A percentile compares a stretch with the other conserved stretches of the same genome.
These are phyloP conservation scores for Acipenser transmontanus DNA, from an alignment of 2,797 vertebrate genomes.

Conservation along the genomic window DNA sequence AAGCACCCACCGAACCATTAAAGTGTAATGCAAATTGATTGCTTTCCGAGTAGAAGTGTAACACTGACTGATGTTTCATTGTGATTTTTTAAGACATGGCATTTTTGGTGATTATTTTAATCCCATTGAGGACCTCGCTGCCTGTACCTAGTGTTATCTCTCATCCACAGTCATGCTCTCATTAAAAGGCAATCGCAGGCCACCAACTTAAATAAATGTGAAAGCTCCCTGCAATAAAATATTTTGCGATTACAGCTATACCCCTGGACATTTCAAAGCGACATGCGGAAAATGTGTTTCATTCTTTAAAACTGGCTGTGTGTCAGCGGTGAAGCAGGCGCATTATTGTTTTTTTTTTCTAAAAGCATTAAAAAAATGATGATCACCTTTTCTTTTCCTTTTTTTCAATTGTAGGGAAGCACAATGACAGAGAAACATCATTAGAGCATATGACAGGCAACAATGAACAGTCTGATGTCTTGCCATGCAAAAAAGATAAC, in stretches of 20 bases:
- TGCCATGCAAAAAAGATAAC: too few relatives aligned
- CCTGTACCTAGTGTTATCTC: conserved; percentile 71
- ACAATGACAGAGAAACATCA: conserved; percentile 23
- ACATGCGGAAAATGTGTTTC: conserved; percentile 37
- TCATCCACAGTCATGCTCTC: conserved; percentile 69
- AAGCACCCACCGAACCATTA: conserved; percentile 27
- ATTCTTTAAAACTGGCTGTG: conserved; percentile 14
- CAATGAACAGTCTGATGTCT: too few relatives aligned
- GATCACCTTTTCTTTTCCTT: conserved; percentile 37
- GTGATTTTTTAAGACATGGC: conserved; percentile 54
- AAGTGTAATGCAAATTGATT: conserved; percentile 30
- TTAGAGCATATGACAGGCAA: not conserved
- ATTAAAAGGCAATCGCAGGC: conserved; percentile 88
- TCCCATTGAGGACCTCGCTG: conserved; percentile 61
- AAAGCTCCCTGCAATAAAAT: conserved; percentile 56
- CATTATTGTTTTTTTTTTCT: conserved; percentile 28
- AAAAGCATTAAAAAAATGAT: conserved; percentile 35
- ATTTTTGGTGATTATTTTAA: conserved; percentile 73
- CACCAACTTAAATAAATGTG: conserved; percentile 82
- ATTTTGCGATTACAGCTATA: conserved; percentile 63
- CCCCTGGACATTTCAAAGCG: conserved; percentile 41
- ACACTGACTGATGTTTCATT: conserved; percentile 17
- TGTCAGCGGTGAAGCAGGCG: too few relatives aligned
- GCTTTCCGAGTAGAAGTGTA: conserved; percentile 19
- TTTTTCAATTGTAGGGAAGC: conserved; percentile 30